These are phyloP conservation scores for Cardiocondyla obscurior DNA, from an alignment of 1,140 invertebrate species.

Conservation along the genomic window DNA sequence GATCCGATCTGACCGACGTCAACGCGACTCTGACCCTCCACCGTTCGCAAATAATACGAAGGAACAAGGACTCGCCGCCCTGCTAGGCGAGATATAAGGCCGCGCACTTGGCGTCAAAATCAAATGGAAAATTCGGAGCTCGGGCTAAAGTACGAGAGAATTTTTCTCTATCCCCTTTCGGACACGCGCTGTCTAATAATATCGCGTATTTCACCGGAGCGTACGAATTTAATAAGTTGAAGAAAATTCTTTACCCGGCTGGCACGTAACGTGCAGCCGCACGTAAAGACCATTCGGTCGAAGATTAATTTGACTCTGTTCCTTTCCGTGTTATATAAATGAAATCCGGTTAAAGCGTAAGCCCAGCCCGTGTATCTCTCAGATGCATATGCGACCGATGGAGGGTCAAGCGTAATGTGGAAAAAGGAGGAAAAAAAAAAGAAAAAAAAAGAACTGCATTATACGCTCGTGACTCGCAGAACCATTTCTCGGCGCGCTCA, in stretches of 20 bases:
- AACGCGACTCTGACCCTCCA: neutral
- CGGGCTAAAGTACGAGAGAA: neutral
- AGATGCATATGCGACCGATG: constrained; percentile 14
- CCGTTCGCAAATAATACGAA: neutral
- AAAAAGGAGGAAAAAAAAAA: too few species aligned
- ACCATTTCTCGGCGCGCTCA: constrained; percentile 21
- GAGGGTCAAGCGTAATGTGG: constrained; percentile 27
- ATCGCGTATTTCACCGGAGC: neutral
- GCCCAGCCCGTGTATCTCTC: constrained; percentile 1
- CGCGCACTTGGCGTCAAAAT: too few species aligned
- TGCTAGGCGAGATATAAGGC: neutral
- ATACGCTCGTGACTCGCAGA: neutral
- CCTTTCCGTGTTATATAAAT: neutral
- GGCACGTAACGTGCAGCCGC: neutral
- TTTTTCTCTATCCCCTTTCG: neutral
- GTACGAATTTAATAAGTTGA: neutral
- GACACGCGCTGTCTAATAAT: neutral
- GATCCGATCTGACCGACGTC: neutral
- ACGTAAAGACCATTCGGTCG: neutral
- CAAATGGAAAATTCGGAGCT: too few species aligned
- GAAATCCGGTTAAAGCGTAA: constrained; percentile 9
- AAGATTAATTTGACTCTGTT: neutral
- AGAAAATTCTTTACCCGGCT: neutral
- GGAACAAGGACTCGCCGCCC: neutral
- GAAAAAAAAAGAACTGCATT: constrained; percentile 11